These are phyloP conservation scores for Poeciliopsis turrubarensis DNA, from an alignment of 2,113 vertebrate genomes.

Conservation along the genomic window DNA sequence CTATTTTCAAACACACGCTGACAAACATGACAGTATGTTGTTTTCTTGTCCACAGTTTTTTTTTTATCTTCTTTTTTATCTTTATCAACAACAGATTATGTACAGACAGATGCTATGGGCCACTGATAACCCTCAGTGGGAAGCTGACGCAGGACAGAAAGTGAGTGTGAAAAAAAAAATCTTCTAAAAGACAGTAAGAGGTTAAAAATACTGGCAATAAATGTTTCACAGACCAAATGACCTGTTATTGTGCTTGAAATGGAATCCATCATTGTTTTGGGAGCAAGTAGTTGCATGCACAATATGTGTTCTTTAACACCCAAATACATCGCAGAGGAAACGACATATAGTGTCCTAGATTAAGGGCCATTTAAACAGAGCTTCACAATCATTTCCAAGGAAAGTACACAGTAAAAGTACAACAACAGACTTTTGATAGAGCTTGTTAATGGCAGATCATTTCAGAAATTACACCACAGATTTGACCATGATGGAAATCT, in stretches of 20 bases:
- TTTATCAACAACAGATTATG: slow-evolving; percentile 77
- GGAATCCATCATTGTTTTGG: slow-evolving; percentile 54
- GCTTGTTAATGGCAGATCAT: slow-evolving; percentile 62
- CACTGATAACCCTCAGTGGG: slow-evolving; percentile 59
- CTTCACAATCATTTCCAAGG: slow-evolving; percentile 72
- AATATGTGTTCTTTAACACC: slow-evolving; percentile 47
- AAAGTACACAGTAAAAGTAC: slow-evolving; percentile 71
- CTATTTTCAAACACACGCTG: slow-evolving; percentile 77
- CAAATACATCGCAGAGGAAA: slow-evolving; percentile 51
- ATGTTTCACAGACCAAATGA: slow-evolving; percentile 57
- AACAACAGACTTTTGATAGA: slow-evolving; percentile 69
- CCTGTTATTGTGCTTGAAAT: slow-evolving; percentile 79
- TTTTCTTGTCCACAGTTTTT: slow-evolving; percentile 47
- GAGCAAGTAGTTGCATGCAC: slow-evolving; percentile 62
- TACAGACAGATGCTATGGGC: slow-evolving; percentile 75
- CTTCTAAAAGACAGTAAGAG: slow-evolving; percentile 22
- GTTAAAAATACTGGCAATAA: slow-evolving; percentile 25
- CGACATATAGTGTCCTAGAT: slow-evolving; percentile 59
- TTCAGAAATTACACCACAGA: slow-evolving; percentile 66
- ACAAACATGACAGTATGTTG: slow-evolving; percentile 76
- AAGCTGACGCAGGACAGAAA: slow-evolving; percentile 47
- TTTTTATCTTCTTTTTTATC: slow-evolving; percentile 59
- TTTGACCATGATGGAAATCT: slow-evolving; percentile 60
- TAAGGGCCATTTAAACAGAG: slow-evolving; percentile 70
- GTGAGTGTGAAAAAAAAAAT: slow-evolving; percentile 22